Evolutionary conservation across 1,140 invertebrate genomes (phyloP).

Genomic region (Tetramorium simillimum): DNA sequence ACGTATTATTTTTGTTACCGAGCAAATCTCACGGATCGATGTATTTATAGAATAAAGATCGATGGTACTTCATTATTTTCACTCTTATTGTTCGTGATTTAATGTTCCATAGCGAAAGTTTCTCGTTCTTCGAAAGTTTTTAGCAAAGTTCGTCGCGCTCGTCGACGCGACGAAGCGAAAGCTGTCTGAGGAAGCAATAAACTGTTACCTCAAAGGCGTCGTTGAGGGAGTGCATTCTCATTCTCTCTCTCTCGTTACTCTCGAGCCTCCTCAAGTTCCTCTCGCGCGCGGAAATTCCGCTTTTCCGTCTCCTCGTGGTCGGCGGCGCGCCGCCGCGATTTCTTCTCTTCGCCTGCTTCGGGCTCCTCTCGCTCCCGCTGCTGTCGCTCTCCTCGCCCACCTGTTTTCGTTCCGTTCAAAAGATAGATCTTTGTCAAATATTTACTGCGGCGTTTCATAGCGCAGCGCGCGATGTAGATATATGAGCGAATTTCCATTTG

Average conservation of each 20-base stretch:
- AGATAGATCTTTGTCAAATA: conserved; percentile 61
- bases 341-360: conserved; percentile 83
- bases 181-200: conserved; percentile 14
- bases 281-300: conserved; percentile 91
- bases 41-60: neutral
- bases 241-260: conserved; percentile 94
- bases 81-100: conserved; percentile 11
- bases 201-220: conserved; percentile 92
- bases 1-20: neutral
- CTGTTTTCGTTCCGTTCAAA: conserved; percentile 70
- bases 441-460: neutral
- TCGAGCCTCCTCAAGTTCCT: conserved; percentile 93
- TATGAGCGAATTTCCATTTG: neutral
- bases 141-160: neutral
- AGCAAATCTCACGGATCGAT: neutral
- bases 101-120: neutral
- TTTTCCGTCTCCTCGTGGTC: conserved; percentile 87
- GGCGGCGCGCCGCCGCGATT: conserved; percentile 79
- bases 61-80: conserved; percentile 6
- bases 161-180: neutral
- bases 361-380: conserved; percentile 82
- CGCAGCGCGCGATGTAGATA: neutral
- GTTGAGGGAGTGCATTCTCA: conserved; percentile 95
- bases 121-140: conserved; percentile 19
- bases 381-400: conserved; percentile 85